phyloP scores from a whole-genome alignment of 92 coral and sea anemone species.

The Meandrina meandrites region DNA sequence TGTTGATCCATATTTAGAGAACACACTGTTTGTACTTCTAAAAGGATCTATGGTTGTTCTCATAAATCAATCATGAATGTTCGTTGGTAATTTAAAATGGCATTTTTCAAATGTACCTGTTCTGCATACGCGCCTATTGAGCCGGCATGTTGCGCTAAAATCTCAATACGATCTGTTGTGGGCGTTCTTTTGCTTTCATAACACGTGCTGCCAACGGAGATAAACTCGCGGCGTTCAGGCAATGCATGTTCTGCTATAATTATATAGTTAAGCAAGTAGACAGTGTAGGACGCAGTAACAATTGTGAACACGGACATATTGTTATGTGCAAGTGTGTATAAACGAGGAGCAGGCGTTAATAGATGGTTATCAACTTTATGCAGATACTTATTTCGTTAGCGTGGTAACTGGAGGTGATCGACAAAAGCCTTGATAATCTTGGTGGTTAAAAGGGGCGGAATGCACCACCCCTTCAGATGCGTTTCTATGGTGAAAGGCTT shows the following conservation, averaged over 20 bases:
- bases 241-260: background rate
- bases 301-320: background rate
- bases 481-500: slow-evolving; percentile 37
- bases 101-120: background rate
- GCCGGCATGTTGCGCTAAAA: background rate
- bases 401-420: background rate
- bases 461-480: background rate
- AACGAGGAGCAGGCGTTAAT: background rate
- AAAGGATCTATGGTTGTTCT: background rate
- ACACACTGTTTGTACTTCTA: background rate
- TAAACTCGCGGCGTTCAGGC: background rate
- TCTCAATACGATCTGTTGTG: background rate
- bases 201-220: slow-evolving; percentile 25
- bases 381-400: background rate
- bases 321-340: background rate
- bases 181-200: slow-evolving; percentile 13
- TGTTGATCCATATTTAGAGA: background rate
- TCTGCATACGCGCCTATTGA: background rate
- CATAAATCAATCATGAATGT: background rate
- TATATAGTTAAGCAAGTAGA: too few species aligned
- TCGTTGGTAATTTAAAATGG: background rate
- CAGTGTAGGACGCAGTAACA: background rate
- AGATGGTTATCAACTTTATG: background rate
- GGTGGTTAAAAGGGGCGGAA: slow-evolving; percentile 1
- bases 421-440: slow-evolving; percentile 18